Base-by-base conservation (phyloP, 2,888 invertebrate genomes). In the Callimorpha dominula region DNA sequence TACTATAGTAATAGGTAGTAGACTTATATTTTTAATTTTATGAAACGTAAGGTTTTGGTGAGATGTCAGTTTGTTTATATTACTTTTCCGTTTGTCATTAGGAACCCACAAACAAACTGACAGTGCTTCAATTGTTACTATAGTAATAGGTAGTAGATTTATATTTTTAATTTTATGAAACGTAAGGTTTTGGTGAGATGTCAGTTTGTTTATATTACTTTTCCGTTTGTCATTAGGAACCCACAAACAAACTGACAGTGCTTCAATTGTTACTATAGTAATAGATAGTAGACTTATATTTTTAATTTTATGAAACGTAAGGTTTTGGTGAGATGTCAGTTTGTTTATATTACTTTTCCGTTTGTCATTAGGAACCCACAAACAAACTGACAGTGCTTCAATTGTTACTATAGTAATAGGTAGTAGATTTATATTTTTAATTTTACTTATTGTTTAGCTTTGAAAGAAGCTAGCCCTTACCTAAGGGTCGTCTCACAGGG, bases 131-230 rank as follows among this genome's bases (percentile, higher is more conserved):
- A 4, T 46, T 46, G 4, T 46, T 46, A 0, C 43, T 2, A 31
- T 31, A 31, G 31, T 31, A 31, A 31, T 31, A 31, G 31, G 31
- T 31, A 31, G 31, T n/a, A n/a, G n/a, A n/a, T n/a, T n/a, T n/a
- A n/a, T n/a, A n/a, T n/a, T n/a, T n/a, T n/a, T n/a, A n/a, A n/a
- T 65, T 40, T 20, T 20, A 63, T 65, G 49, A 62, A 57, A 74
- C 31, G 46, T 68, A 57, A 4, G 60, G 63, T 49, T 64, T 49
- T 71, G 64, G 65, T 54, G 54, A 70, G 40, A 65, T 64, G 31
- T 68, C 40, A n/a, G 31, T 60, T 52, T 73, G 49, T 65, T n/a
- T 6, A 31, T 43, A 40, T 64, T 50, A n/a, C n/a, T 49, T 64
- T 64, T n/a, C 12, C 14, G 31, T 57, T 67, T 43, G 2, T 14